Percentiles rank a stretch among this genome's conserved stretches.
phyloP scores from a whole-genome alignment of 1,140 invertebrate species.

The Drosophila paulistorum region DNA sequence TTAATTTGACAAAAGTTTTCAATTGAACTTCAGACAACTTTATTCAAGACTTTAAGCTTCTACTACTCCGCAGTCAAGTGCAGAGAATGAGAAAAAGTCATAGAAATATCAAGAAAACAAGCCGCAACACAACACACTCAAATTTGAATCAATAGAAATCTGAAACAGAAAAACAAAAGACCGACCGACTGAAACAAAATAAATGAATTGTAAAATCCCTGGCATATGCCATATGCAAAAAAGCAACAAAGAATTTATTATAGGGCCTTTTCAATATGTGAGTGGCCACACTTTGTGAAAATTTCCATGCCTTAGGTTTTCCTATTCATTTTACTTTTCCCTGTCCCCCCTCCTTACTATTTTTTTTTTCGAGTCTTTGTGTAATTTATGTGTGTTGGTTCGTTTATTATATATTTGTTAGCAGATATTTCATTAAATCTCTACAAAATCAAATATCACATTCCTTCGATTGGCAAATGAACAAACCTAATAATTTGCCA shows the following conservation, averaged over 20 bases:
- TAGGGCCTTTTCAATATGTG: background rate
- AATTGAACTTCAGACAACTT: slow-evolving; percentile 56
- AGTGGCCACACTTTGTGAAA: too few relatives aligned
- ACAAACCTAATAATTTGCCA: too few relatives aligned
- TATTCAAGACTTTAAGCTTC: slow-evolving; percentile 28
- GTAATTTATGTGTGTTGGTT: too few relatives aligned
- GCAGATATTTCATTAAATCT: background rate
- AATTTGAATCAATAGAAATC: slow-evolving; percentile 18
- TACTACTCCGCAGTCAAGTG: background rate
- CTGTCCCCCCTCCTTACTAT: too few relatives aligned
- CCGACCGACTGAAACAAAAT: slow-evolving; percentile 29
- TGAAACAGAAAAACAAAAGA: slow-evolving; percentile 6
- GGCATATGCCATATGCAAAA: slow-evolving; percentile 8
- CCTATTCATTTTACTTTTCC: background rate
- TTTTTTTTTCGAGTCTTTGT: background rate
- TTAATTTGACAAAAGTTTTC: slow-evolving; percentile 79
- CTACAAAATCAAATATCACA: background rate
- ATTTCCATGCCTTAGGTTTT: background rate
- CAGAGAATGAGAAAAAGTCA: slow-evolving; percentile 3
- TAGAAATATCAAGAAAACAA: slow-evolving; percentile 8
- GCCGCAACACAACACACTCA: slow-evolving; percentile 1
- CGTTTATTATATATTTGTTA: too few relatives aligned
- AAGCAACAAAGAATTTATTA: slow-evolving; percentile 7
- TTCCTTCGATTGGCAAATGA: too few relatives aligned
- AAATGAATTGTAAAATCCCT: slow-evolving; percentile 46